Evolutionary conservation across 2,888 invertebrate genomes (phyloP), one percentile per base, ranked within the genome.

Genomic region (Adelphocoris suturalis): DNA sequence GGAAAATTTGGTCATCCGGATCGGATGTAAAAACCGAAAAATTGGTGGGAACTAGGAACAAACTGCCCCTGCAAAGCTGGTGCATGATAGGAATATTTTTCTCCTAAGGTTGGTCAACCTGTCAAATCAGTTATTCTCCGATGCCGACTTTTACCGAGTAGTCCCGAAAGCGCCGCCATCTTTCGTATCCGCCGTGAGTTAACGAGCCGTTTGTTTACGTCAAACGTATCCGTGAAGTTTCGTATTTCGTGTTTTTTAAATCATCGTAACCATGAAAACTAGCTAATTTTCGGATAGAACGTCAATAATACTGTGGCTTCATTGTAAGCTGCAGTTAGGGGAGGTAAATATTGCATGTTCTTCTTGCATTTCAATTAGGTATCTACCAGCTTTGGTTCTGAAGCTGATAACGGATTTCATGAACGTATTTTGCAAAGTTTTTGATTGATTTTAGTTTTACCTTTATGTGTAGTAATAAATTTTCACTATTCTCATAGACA

Each of bases 291-390:
- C 55, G 85, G 61, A n/a, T 61, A 28, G 85, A 57, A 86, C 13
- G 11, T 14, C 37, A 37, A n/a, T 28, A 84, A 86, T 86, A 85
- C 88, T 88, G 88, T 78, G 78, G 88, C 88, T 88, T 88, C 88
- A n/a, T 55, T 13, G 88, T 78, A 55, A 88, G 88, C 88, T 88
- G 80, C 88, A 88, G 88, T 88, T 28, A 16, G 88, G 76, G 88
- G 88, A 88, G 88, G 88, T 88, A 88, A 88, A 47, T 86, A 37
- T 23, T 11, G 11, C 23, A 68, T 11, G 68, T 23, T 68, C 7
- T 68, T 5, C 68, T 27, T 23, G 23, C 27, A 23, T 23, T 23
- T 23, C 68, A 68, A 19, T 68, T 68, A 5, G 52, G 14, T 23
- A 27, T 23, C 12, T 19, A 68, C 23, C 68, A 2, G 9, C 68